phyloP scores from a whole-genome alignment of 2,113 vertebrate species.

The Eulacestoma nigropectus region DNA sequence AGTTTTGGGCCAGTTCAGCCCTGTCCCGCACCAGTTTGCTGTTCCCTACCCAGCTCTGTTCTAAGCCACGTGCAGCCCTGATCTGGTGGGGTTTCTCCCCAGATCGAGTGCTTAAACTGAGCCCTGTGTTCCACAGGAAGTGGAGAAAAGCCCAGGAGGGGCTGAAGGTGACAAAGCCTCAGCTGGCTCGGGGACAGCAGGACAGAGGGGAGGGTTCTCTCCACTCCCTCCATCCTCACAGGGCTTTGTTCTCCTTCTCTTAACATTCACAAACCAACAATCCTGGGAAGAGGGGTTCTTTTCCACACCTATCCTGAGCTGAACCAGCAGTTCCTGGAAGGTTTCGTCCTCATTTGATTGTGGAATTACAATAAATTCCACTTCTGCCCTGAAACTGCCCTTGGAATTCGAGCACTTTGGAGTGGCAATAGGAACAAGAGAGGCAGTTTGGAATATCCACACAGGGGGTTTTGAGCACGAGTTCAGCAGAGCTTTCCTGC shows the following conservation, averaged over 20 bases:
- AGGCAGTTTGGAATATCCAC: neutral
- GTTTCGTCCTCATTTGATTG: neutral
- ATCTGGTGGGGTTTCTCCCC: neutral
- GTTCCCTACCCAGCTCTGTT: neutral
- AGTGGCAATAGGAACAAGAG: neutral
- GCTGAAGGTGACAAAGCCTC: neutral
- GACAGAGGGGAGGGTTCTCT: neutral
- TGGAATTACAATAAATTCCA: neutral
- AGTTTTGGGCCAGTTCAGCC: neutral
- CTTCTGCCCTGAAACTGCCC: neutral
- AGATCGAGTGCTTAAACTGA: neutral
- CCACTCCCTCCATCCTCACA: neutral
- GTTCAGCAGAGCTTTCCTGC: neutral
- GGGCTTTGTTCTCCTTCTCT: neutral
- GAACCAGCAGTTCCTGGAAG: neutral
- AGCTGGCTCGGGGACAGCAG: neutral
- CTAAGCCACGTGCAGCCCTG: neutral
- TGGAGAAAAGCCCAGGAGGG: fast-evolving
- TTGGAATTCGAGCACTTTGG: neutral
- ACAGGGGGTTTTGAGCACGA: neutral
- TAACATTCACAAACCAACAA: neutral
- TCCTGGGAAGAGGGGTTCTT: neutral
- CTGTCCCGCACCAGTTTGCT: neutral
- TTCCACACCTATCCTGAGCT: fast-evolving
- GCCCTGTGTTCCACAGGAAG: neutral